phyloP scores from a whole-genome alignment of 2,113 vertebrate genomes.

The Xiphias gladius region DNA sequence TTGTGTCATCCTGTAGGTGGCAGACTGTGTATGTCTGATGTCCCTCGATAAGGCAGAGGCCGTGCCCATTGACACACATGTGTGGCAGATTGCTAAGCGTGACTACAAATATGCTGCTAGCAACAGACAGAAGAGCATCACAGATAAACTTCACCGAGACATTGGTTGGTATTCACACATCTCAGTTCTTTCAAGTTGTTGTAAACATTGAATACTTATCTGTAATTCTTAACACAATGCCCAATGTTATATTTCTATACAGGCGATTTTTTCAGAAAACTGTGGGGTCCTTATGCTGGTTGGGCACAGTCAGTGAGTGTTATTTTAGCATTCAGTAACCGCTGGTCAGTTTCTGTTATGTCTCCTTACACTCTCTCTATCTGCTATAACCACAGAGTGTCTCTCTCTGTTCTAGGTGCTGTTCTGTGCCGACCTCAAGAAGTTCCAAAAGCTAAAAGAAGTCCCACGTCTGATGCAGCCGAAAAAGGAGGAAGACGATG shows the following conservation, averaged over 20 bases:
- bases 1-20: conserved; percentile 86
- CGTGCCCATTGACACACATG: conserved; percentile 92
- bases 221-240: neutral
- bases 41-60: conserved; percentile 93
- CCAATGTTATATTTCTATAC: conserved; percentile 42
- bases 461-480: conserved; percentile 26
- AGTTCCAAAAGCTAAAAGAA: conserved; percentile 83
- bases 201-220: neutral
- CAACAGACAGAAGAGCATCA: conserved; percentile 83
- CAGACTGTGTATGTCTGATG: conserved; percentile 96
- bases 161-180: conserved; percentile 85
- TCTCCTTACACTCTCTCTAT: neutral
- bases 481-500: conserved; percentile 54
- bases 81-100: conserved; percentile 93
- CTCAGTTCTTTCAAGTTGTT: neutral
- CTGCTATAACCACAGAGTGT: conserved; percentile 1
- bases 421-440: conserved; percentile 92
- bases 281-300: conserved; percentile 94
- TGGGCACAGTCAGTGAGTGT: conserved; percentile 96
- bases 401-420: conserved; percentile 84
- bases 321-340: neutral
- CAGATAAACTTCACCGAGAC: conserved; percentile 87
- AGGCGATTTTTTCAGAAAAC: conserved; percentile 92
- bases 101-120: conserved; percentile 85
- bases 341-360: neutral